phyloP scores from a whole-genome alignment of 2,797 vertebrate species.

The Masticophis lateralis region DNA sequence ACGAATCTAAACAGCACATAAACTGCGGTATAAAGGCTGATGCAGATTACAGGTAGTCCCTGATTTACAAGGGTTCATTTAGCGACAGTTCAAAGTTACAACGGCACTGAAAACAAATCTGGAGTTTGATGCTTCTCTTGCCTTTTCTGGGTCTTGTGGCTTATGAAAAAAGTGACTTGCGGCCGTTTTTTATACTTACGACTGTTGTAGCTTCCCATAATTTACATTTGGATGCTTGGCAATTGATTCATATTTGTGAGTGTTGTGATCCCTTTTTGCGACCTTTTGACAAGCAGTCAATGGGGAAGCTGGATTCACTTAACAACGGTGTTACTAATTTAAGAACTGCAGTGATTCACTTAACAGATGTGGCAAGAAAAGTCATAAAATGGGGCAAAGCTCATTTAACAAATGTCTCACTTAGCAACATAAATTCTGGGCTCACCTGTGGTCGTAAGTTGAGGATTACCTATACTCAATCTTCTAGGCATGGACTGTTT shows the following conservation, averaged over 20 bases:
- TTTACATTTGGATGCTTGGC: neutral
- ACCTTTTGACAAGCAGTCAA: neutral
- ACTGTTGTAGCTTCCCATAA: neutral
- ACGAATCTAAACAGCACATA: neutral
- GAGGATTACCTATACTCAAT: neutral
- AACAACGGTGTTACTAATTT: neutral
- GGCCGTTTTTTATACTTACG: neutral
- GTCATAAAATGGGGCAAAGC: neutral
- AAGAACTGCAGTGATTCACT: neutral
- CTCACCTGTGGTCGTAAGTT: neutral
- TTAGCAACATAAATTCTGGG: neutral
- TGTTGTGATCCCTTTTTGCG: neutral
- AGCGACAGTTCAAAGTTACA: neutral
- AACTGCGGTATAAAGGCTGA: neutral
- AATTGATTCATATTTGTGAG: neutral
- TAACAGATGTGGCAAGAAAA: neutral
- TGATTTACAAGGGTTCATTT: neutral
- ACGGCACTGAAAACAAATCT: neutral
- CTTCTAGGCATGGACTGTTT: neutral
- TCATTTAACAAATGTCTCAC: neutral
- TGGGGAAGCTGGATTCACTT: neutral
- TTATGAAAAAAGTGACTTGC: neutral
- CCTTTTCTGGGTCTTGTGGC: neutral
- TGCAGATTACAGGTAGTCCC: neutral
- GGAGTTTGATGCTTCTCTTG: neutral